Conservation (phyloP, 2,797 vertebrate species). For the Cyprinella venusta region DNA sequence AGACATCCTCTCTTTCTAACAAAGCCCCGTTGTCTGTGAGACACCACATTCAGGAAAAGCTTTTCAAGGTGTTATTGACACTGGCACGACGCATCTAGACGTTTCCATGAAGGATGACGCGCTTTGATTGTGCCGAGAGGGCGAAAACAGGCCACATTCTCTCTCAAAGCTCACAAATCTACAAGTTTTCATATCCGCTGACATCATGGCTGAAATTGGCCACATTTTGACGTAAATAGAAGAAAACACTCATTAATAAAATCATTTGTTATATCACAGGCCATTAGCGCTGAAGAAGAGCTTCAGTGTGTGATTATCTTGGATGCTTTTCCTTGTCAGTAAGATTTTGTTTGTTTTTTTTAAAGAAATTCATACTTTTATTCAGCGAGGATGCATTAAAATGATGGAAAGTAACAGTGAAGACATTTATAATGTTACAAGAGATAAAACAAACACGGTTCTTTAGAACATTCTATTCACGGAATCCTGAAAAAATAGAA, state of each 20-base stretch:
- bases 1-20: conserved; percentile 53
- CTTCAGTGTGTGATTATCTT: conserved; percentile 47
- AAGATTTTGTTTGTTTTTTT: neutral
- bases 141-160: conserved; percentile 50
- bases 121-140: conserved; percentile 60
- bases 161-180: conserved; percentile 60
- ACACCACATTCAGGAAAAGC: conserved; percentile 64
- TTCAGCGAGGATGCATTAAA: neutral
- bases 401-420: neutral
- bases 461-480: neutral
- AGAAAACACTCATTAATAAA: conserved; percentile 64
- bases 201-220: conserved; percentile 68
- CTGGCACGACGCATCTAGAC: conserved; percentile 64
- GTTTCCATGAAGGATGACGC: conserved; percentile 70
- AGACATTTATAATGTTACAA: neutral
- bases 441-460: neutral
- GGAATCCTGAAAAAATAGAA: neutral
- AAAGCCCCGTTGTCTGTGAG: conserved; percentile 27
- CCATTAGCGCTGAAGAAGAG: conserved; percentile 56
- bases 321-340: neutral
- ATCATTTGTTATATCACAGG: conserved; percentile 44
- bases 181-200: conserved; percentile 65
- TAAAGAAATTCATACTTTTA: neutral
- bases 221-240: conserved; percentile 59
- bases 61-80: conserved; percentile 72